A percentile compares a stretch with the other conserved stretches of the same genome.
These are phyloP conservation scores for Phymanthus crucifer DNA, from an alignment of 92 coral and sea anemone genomes.

Conservation along the genomic window DNA sequence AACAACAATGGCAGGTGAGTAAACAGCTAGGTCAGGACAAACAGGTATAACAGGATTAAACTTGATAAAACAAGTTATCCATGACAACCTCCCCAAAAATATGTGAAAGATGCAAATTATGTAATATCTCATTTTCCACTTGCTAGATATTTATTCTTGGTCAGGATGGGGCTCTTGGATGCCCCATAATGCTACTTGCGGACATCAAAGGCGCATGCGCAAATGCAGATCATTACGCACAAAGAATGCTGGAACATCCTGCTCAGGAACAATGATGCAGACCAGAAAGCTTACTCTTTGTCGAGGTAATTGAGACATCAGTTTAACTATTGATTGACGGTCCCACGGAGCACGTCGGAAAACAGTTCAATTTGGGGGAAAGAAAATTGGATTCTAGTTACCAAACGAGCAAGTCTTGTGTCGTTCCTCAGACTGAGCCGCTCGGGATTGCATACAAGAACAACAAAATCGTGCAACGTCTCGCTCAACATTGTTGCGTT, in stretches of 20 bases:
- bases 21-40: not conserved
- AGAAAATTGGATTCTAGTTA: too few species aligned
- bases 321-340: not conserved
- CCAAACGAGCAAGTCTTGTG: too few species aligned
- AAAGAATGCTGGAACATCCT: conserved; percentile 4
- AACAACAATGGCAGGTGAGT: too few species aligned
- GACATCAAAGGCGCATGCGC: conserved; percentile 31
- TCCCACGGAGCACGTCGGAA: too few species aligned
- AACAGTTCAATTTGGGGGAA: too few species aligned
- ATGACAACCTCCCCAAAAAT: not conserved
- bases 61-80: not conserved
- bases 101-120: not conserved
- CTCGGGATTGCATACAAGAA: too few species aligned
- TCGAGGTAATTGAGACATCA: conserved; percentile 10
- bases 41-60: not conserved
- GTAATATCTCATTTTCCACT: not conserved
- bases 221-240: not conserved
- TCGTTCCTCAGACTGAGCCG: too few species aligned
- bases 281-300: conserved; percentile 7
- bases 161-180: conserved; percentile 29
- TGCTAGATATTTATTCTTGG: conserved; percentile 27
- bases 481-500: too few species aligned
- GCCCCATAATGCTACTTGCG: conserved; percentile 26
- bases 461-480: too few species aligned
- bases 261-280: conserved; percentile 6